Evolutionary conservation across 2,888 invertebrate species (phyloP), one percentile per base, ranked within the genome.

Genomic region (Hylaea fasciaria): DNA sequence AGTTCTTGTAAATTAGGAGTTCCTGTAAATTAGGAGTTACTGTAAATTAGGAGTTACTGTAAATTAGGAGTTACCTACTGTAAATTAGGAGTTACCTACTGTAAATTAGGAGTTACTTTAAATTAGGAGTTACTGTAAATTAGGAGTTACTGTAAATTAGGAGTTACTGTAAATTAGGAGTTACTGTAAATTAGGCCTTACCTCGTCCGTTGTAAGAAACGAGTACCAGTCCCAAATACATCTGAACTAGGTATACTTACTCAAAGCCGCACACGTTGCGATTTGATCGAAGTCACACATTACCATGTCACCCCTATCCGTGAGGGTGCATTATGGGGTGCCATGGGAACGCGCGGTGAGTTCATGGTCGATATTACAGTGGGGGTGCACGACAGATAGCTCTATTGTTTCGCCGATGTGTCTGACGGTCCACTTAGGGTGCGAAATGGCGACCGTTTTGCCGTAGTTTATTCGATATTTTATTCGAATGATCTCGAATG

Each of bases 311-410:
- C 45, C 11, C 32, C 17, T 41, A 13, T 14, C 12, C 49, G 40
- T 44, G 35, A 50, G 53, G 57, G 62, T 43, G 57, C 52, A 49
- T 40, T 40, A 37, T 16, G 2, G 39, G 50, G 43, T 41, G 51
- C 12, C 51, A 54, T 58, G 62, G 58, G 62, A 63, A 58, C 62
- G 47, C 14, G 35, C 45, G 40, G 49, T 41, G 54, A 55, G 51
- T 51, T 51, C 11, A 51, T 51, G 51, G 51, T 51, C 41, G 51
- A 51, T 51, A 51, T 43, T 49, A 54, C 45, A 45, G 54, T 11
- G 16, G 40, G 48, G 57, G 57, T 46, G 39, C 28, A 14, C 50
- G 48, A 57, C 46, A 41, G 48, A 51, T 54, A 22, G 32, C 53
- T 16, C 41, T 45, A 57, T 53, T 62, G 50, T 53, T 62, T 48